phyloP scores from a whole-genome alignment of 2,113 vertebrate species.

The Sylvia atricapilla region DNA sequence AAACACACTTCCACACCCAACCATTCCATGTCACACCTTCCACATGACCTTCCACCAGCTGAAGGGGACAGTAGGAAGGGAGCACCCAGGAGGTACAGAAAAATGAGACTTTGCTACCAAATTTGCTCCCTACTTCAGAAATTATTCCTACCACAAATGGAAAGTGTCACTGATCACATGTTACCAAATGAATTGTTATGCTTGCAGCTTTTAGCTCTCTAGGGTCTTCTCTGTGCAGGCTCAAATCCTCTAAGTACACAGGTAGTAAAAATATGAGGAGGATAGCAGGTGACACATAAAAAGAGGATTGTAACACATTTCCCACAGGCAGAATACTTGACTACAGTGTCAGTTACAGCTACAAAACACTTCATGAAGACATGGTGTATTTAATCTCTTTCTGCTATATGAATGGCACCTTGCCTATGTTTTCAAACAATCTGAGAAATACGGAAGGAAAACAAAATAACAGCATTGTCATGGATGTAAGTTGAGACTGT shows the following conservation, averaged over 20 bases:
- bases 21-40: neutral
- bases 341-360: neutral
- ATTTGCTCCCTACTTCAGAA: neutral
- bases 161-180: accelerated
- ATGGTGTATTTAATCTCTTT: neutral
- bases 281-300: neutral
- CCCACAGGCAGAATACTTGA: neutral
- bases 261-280: neutral
- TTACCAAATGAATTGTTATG: neutral
- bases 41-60: accelerated
- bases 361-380: neutral
- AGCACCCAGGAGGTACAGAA: neutral
- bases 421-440: neutral
- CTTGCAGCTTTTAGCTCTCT: neutral
- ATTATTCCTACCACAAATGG: neutral
- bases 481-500: neutral
- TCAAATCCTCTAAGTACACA: neutral
- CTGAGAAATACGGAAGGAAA: neutral
- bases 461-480: neutral
- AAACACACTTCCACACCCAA: neutral
- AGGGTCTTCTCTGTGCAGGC: neutral
- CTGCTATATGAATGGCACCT: neutral
- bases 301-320: neutral
- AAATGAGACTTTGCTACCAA: neutral
- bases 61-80: neutral